These are phyloP conservation scores for Tragelaphus imberbis DNA, from an alignment of 2,113 vertebrate species.

Conservation along the genomic window DNA sequence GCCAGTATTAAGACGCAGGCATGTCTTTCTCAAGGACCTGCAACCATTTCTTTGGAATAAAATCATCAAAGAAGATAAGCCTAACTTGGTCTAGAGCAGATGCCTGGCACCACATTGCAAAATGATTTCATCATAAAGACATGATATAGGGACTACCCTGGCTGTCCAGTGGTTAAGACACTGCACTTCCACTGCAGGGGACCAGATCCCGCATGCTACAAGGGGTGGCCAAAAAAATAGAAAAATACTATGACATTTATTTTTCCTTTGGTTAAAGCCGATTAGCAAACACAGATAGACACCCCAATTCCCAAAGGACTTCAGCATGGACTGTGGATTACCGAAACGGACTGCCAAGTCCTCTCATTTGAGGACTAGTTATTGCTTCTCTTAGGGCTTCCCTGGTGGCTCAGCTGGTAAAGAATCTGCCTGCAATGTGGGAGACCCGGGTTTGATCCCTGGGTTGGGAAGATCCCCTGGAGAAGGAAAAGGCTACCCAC, in stretches of 20 bases:
- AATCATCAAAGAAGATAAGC: not conserved
- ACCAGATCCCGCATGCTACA: not conserved
- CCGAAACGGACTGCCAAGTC: not conserved
- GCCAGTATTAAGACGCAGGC: not conserved
- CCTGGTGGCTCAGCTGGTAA: not conserved
- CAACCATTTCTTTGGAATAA: not conserved
- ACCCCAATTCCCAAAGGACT: not conserved
- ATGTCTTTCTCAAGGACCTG: not conserved
- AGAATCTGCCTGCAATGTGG: fast-evolving
- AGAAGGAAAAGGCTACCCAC: not conserved
- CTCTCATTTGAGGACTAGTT: not conserved
- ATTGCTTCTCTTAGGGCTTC: not conserved
- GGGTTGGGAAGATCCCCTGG: not conserved
- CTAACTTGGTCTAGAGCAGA: not conserved
- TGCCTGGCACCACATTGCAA: not conserved
- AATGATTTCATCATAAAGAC: not conserved
- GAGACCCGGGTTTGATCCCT: not conserved
- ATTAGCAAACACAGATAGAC: not conserved
- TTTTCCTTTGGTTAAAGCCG: not conserved
- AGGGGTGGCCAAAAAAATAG: not conserved
- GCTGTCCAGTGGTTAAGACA: not conserved
- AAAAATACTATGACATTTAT: not conserved
- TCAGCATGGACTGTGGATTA: not conserved
- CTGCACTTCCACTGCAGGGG: not conserved
- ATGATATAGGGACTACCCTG: not conserved